phyloP scores from a whole-genome alignment of 2,113 vertebrate genomes.

The Scytalopus superciliaris region DNA sequence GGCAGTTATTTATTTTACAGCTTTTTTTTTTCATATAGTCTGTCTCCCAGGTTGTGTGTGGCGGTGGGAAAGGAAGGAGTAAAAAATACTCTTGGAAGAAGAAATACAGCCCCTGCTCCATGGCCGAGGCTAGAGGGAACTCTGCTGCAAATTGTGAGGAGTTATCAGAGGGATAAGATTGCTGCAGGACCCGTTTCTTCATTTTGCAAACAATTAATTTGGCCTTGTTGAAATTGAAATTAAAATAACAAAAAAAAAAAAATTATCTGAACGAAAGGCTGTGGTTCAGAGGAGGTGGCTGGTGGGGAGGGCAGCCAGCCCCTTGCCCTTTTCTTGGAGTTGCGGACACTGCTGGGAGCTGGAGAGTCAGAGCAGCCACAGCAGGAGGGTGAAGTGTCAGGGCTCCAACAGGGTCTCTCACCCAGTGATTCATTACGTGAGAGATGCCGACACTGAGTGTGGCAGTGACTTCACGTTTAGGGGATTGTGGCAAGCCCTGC shows the following conservation, averaged over 20 bases:
- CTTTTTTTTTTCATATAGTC: background rate
- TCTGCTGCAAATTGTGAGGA: background rate
- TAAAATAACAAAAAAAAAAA: background rate
- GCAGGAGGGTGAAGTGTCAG: background rate
- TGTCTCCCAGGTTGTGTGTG: background rate
- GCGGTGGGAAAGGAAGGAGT: background rate
- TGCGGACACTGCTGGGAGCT: background rate
- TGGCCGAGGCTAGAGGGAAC: background rate
- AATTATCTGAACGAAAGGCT: background rate
- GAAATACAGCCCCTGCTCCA: background rate
- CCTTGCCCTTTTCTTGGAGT: background rate
- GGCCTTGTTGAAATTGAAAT: background rate
- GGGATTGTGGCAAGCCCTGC: constrained; percentile 19
- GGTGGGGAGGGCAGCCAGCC: background rate
- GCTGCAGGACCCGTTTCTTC: background rate
- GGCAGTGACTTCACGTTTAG: constrained; percentile 22
- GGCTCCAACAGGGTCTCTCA: background rate
- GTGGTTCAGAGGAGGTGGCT: background rate
- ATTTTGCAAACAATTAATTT: constrained; percentile 23
- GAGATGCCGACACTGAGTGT: background rate
- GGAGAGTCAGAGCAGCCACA: background rate
- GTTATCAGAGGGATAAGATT: constrained; percentile 34
- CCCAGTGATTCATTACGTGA: background rate
- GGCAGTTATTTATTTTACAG: constrained; percentile 37
- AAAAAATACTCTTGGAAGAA: background rate